Conservation (phyloP, 2,113 vertebrate species). For the Ophthalmolycus amberensis region DNA sequence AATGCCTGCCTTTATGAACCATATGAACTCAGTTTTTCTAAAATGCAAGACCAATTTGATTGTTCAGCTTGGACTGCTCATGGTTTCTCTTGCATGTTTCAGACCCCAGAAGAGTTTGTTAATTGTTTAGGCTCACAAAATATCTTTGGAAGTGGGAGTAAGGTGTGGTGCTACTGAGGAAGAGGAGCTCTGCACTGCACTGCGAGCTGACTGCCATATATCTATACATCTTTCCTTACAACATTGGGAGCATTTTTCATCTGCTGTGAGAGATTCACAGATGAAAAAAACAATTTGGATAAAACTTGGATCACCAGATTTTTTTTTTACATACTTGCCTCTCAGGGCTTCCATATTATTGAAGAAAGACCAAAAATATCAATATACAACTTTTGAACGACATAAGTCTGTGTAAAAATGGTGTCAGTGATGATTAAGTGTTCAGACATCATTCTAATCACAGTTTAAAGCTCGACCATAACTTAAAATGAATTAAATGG, state of each 20-base stretch:
- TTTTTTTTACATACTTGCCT: neutral
- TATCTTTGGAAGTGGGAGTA: neutral
- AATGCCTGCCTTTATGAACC: too few species aligned
- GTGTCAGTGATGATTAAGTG: neutral
- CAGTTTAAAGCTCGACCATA: neutral
- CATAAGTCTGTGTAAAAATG: neutral
- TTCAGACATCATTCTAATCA: constrained; percentile 10
- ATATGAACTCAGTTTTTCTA: too few species aligned
- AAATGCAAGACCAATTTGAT: neutral
- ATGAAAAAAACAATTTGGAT: neutral
- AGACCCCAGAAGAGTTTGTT: neutral
- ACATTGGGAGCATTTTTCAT: neutral
- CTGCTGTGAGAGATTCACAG: neutral
- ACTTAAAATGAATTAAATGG: constrained; percentile 28
- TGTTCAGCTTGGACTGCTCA: neutral
- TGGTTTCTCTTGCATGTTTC: neutral
- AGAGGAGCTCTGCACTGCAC: neutral
- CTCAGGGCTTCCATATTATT: neutral
- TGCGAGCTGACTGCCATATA: neutral
- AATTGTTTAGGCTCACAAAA: too few species aligned
- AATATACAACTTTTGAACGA: neutral
- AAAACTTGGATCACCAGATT: neutral
- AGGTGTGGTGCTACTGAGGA: neutral
- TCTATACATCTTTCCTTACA: neutral
- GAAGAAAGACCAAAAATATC: neutral